phyloP scores from a whole-genome alignment of 2,888 invertebrate species.

The Drosophila melanocephala region DNA sequence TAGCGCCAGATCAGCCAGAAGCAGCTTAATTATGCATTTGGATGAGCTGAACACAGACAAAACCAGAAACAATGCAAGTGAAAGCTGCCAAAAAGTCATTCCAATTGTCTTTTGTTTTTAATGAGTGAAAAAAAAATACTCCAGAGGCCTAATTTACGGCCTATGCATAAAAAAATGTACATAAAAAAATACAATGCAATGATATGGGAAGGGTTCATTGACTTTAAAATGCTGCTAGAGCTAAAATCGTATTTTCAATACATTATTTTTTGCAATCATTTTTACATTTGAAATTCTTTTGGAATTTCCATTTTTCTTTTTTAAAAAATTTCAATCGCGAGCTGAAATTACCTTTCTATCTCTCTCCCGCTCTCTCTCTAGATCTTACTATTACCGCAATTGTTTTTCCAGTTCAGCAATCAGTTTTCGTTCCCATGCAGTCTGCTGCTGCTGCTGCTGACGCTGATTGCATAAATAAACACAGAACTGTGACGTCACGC shows the following conservation, averaged over 20 bases:
- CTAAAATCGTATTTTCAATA: background rate
- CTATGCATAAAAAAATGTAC: slow-evolving; percentile 36
- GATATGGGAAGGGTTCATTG: slow-evolving; percentile 41
- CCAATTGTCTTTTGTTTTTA: slow-evolving; percentile 44
- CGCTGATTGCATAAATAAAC: slow-evolving; percentile 20
- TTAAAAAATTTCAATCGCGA: background rate
- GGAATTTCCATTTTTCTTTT: background rate
- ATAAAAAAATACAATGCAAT: background rate
- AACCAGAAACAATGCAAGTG: slow-evolving; percentile 46
- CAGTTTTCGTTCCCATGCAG: slow-evolving; percentile 19
- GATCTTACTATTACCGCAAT: background rate
- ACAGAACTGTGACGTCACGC: slow-evolving; percentile 44
- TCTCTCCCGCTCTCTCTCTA: background rate
- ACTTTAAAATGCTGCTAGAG: slow-evolving; percentile 8
- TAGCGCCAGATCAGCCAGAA: slow-evolving; percentile 36
- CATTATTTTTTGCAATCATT: background rate
- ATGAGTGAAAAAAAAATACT: slow-evolving; percentile 40
- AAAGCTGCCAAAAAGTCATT: slow-evolving; percentile 73
- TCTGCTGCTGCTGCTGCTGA: slow-evolving; percentile 6
- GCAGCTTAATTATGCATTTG: slow-evolving; percentile 48
- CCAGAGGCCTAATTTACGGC: slow-evolving; percentile 48
- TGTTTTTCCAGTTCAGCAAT: slow-evolving; percentile 2
- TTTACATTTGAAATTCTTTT: slow-evolving; percentile 3
- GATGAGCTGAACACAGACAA: slow-evolving; percentile 8
- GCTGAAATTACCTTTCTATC: background rate